A percentile compares a stretch with the other conserved stretches of the same genome.
These are phyloP conservation scores for Leucozona laternaria DNA, from an alignment of 2,888 invertebrate species.

Conservation along the genomic window DNA sequence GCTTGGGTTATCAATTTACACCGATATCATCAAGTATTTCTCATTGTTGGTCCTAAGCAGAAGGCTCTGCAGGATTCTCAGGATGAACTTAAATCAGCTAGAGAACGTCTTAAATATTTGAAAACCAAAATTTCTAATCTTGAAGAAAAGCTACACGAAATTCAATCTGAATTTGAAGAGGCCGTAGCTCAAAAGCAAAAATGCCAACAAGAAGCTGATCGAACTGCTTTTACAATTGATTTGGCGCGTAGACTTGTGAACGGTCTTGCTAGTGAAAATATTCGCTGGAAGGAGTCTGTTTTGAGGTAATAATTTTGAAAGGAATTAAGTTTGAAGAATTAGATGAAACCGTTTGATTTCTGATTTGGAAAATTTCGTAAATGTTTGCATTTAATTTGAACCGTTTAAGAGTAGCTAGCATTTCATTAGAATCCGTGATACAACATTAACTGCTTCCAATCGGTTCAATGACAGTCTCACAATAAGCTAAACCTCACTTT, in stretches of 20 bases:
- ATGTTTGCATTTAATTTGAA: too few species aligned
- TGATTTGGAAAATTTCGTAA: too few species aligned
- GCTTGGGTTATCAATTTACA: constrained; percentile 97
- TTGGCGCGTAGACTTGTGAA: constrained; percentile 96
- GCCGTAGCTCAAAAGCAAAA: constrained; percentile 94
- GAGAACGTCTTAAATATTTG: constrained; percentile 90
- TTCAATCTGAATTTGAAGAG: constrained; percentile 93
- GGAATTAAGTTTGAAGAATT: too few species aligned
- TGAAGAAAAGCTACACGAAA: constrained; percentile 90
- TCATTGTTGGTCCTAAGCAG: constrained; percentile 96
- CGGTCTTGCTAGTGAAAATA: constrained; percentile 96
- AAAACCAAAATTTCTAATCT: constrained; percentile 88
- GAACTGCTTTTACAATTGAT: constrained; percentile 94
- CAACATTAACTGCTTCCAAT: too few species aligned
- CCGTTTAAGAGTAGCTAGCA: too few species aligned
- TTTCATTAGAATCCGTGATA: too few species aligned
- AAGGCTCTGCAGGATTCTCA: constrained; percentile 94
- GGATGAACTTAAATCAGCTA: constrained; percentile 91
- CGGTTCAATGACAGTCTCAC: too few species aligned
- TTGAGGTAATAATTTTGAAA: constrained; percentile 78
- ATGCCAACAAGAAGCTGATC: constrained; percentile 96
- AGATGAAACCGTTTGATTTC: too few species aligned
- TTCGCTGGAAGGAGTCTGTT: constrained; percentile 83
- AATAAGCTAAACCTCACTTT: too few species aligned
- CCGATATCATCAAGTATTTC: constrained; percentile 94